phyloP scores from a whole-genome alignment of 2,888 invertebrate genomes.

The Rhorus exstirpatorius region DNA sequence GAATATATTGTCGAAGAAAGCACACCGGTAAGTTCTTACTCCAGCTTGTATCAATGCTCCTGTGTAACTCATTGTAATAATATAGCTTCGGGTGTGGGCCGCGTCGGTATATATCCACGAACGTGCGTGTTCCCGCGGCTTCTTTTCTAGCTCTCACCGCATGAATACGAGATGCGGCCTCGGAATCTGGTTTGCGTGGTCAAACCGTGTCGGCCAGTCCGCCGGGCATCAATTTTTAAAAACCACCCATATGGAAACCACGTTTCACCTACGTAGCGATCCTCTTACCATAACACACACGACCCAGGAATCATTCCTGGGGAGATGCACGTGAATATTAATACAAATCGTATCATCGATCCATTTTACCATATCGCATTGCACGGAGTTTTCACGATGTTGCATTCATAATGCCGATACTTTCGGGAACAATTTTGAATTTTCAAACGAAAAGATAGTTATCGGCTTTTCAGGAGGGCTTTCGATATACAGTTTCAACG shows the following conservation, averaged over 20 bases:
- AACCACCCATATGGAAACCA: constrained; percentile 83
- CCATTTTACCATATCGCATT: constrained; percentile 50
- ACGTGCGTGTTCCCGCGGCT: constrained; percentile 71
- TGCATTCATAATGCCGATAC: constrained; percentile 29
- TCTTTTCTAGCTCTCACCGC: constrained; percentile 78
- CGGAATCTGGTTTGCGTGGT: constrained; percentile 85
- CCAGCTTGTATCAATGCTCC: constrained; percentile 48
- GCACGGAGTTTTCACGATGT: constrained; percentile 25
- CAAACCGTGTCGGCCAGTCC: constrained; percentile 71
- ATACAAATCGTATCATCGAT: constrained; percentile 56
- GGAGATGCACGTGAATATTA: constrained; percentile 70
- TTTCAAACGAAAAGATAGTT: constrained; percentile 2
- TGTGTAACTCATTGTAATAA: constrained; percentile 76
- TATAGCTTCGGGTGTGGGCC: constrained; percentile 59
- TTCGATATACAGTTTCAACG: neutral
- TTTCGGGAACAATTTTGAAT: constrained; percentile 11
- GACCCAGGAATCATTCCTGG: constrained; percentile 65
- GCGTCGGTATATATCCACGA: constrained; percentile 47
- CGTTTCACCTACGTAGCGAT: constrained; percentile 75
- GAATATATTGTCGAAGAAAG: neutral
- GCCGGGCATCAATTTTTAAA: constrained; percentile 84
- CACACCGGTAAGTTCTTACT: neutral
- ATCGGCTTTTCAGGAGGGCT: neutral
- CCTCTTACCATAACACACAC: constrained; percentile 50
- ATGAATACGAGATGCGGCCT: constrained; percentile 85